A percentile compares a stretch with the other conserved stretches of the same genome.
Conservation (phyloP, 1,140 invertebrate genomes). For the Drosophila ohnishii region DNA sequence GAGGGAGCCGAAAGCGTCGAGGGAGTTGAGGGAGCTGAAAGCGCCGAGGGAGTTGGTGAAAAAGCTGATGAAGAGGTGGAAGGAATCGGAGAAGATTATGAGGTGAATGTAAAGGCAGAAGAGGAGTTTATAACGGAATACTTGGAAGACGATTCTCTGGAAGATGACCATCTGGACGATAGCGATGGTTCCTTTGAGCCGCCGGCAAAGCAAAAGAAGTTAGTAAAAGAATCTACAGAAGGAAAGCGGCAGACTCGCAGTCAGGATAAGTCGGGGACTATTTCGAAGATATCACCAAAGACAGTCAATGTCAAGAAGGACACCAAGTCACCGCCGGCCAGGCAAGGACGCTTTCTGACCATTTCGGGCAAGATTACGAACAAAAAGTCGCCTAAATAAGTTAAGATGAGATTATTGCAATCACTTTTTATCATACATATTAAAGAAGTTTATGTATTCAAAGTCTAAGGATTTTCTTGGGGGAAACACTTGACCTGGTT, state of each 20-base stretch:
- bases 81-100: slow-evolving; percentile 19
- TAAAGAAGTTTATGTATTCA: slow-evolving; percentile 12
- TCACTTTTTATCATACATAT: slow-evolving; percentile 1
- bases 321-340: background rate
- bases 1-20: background rate
- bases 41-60: background rate
- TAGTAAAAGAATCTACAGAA: slow-evolving; percentile 5
- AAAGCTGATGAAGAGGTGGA: background rate
- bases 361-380: slow-evolving; percentile 14
- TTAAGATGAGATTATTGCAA: background rate
- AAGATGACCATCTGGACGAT: slow-evolving; percentile 25
- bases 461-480: background rate
- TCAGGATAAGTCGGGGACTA: slow-evolving; percentile 6
- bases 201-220: slow-evolving; percentile 37
- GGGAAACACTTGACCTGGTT: background rate
- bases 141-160: slow-evolving; percentile 16
- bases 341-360: slow-evolving; percentile 10
- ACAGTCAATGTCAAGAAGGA: slow-evolving; percentile 7
- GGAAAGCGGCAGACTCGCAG: slow-evolving; percentile 37
- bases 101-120: slow-evolving; percentile 7
- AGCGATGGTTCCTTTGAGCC: slow-evolving; percentile 15
- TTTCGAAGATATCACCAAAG: slow-evolving; percentile 12
- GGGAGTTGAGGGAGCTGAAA: background rate
- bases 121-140: slow-evolving; percentile 17
- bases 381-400: slow-evolving; percentile 9